Evolutionary conservation across 37 sponge, comb jelly and placozoan species (phyloP), one percentile per base, ranked within the genome.

Genomic region (Diacarnus erythraeanus): DNA sequence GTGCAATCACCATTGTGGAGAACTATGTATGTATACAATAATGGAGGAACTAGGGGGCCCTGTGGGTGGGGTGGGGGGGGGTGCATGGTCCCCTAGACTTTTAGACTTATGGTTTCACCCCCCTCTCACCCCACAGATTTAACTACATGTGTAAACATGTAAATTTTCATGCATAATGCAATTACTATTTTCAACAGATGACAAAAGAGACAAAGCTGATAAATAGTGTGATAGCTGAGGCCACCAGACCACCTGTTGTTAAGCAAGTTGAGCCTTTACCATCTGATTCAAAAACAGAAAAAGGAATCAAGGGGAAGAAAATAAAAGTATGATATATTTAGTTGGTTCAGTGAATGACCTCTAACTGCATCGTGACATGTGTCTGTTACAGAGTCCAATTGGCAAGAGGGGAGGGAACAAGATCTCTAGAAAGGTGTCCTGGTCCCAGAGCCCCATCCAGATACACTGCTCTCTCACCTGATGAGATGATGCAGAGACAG

Each of bases 21-120:
- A 80, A 21, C 0, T 33, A 69, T 39, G 87, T 87, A 43, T 79
- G 81, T 10, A 44, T 2, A n/a, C n/a, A n/a, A n/a, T n/a, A 63
- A 54, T 23, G 43, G 82, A 72, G 31, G 44, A 72, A 38, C 17
- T 39, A 12, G 54, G 57, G 64, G n/a, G n/a, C n/a, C n/a, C n/a
- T n/a, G n/a, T n/a, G n/a, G n/a, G n/a, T n/a, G n/a, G n/a, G n/a
- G n/a, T n/a, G n/a, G n/a, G n/a, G n/a, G n/a, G n/a, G n/a, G n/a
- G n/a, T n/a, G n/a, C n/a, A n/a, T n/a, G n/a, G n/a, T n/a, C n/a
- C n/a, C n/a, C n/a, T n/a, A n/a, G n/a, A n/a, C n/a, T n/a, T n/a
- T n/a, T n/a, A n/a, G n/a, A n/a, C n/a, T n/a, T n/a, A n/a, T n/a
- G n/a, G n/a, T n/a, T n/a, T n/a, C n/a, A n/a, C n/a, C n/a, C n/a